These are phyloP conservation scores for Polypedilum vanderplanki DNA, from an alignment of 1,140 invertebrate genomes.

Conservation along the genomic window DNA sequence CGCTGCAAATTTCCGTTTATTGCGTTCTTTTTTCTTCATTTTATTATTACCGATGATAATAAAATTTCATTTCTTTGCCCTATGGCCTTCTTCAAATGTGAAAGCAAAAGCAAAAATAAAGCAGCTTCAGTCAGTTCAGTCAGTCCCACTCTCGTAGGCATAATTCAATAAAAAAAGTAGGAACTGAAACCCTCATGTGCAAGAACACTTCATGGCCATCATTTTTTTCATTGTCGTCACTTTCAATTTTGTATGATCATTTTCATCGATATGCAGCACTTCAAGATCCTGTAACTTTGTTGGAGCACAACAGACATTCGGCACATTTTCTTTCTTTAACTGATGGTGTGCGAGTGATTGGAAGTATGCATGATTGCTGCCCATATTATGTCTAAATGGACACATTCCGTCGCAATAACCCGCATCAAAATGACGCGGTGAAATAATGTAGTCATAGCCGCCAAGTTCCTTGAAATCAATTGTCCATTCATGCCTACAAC, in stretches of 20 bases:
- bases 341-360: conserved; percentile 59
- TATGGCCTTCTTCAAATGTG: too few species aligned
- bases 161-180: too few species aligned
- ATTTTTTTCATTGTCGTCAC: conserved; percentile 65
- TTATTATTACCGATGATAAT: too few species aligned
- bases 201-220: conserved; percentile 65
- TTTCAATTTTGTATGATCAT: conserved; percentile 55
- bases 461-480: conserved; percentile 60
- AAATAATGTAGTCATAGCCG: conserved; percentile 61
- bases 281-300: conserved; percentile 59
- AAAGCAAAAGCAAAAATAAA: too few species aligned
- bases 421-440: conserved; percentile 64
- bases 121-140: too few species aligned
- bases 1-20: too few species aligned
- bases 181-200: conserved; percentile 48
- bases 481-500: conserved; percentile 58
- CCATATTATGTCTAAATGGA: conserved; percentile 59
- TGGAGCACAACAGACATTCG: conserved; percentile 64
- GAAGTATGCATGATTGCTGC: conserved; percentile 63
- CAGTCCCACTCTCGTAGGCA: too few species aligned
- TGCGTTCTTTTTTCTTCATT: too few species aligned
- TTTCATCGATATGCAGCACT: conserved; percentile 59
- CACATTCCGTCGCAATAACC: conserved; percentile 66
- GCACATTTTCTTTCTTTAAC: conserved; percentile 49
- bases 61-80: too few species aligned